Base-by-base conservation (phyloP, 2,797 vertebrate species). In the Taenioides sp. region DNA sequence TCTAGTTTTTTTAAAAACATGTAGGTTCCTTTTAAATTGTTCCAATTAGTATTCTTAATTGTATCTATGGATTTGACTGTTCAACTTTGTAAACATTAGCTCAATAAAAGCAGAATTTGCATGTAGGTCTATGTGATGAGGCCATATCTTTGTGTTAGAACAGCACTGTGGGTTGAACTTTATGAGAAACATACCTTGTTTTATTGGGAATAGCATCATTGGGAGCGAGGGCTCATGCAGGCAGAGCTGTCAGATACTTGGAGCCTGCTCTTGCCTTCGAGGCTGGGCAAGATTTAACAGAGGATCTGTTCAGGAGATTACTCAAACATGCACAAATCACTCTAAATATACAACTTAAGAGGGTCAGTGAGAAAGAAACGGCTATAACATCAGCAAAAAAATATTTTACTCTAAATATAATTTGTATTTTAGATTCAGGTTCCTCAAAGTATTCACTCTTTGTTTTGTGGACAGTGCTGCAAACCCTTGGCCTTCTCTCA, bases 211-310 rank as follows among this genome's bases (percentile, higher is more conserved):
- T 83, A 60, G 79, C 23, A 28, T 83, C 74, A 75, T 18, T 66
- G 43, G 69, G 6, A 27, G 69, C 61, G 75, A 81, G 55, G 23
- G 7, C 66, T 73, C 37, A 4, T 60, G 67, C 49, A 57, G 65
- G 61, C 73, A 34, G 58, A 0, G 16, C 60, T 83, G 73, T 75
- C 74, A 81, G 59, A 27, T 34, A 58, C 9, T 27, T 78, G 74
- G 12, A 72, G 52, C 61, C 60, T 59, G 17, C 58, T 37, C 28
- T 73, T 71, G 55, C 70, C 5, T 72, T 50, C 70, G 1, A 60
- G 76, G 59, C 61, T 47, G 23, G 10, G 52, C 60, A 18, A 64
- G 80, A 84, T 87, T 86, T 78, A 84, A 74, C 50, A 18, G 20
- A 28, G 14, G 20, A 23, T 18, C 47, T 70, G 65, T 17, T 49